Percentiles rank a stretch among this genome's conserved stretches.
These are phyloP conservation scores for Mactromeris polynyma DNA, from an alignment of 2,888 invertebrate genomes.

Conservation along the genomic window DNA sequence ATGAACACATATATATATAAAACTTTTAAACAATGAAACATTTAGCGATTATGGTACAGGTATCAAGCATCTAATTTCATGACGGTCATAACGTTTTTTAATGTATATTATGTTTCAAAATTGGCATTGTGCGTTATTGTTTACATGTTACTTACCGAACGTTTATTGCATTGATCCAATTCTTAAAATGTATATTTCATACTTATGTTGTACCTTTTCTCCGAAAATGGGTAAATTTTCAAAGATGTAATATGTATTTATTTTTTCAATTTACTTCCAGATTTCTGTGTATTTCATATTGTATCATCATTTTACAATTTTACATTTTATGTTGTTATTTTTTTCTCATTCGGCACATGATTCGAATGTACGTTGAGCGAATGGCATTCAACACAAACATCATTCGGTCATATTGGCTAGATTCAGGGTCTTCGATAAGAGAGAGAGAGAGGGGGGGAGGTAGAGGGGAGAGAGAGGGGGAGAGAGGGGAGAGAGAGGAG, in stretches of 20 bases:
- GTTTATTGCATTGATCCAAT: neutral
- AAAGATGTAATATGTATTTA: constrained; percentile 30
- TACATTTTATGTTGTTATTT: neutral
- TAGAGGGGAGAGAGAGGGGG: no score
- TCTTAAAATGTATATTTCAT: neutral
- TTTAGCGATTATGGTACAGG: no score
- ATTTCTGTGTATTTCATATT: neutral
- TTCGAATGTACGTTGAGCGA: neutral
- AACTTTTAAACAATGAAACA: no score
- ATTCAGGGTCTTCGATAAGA: no score
- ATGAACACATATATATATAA: no score
- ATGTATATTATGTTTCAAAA: neutral
- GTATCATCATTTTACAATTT: constrained; percentile 1
- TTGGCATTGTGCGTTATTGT: neutral
- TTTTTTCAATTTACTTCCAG: neutral
- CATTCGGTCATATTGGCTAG: no score
- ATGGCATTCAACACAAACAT: neutral
- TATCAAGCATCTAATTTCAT: no score
- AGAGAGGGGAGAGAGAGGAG: no score
- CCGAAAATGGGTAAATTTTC: constrained; percentile 45
- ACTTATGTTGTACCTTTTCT: constrained; percentile 27
- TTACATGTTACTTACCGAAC: neutral
- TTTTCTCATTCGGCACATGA: neutral
- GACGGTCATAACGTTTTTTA: neutral
- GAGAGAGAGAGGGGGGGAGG: no score